Conservation (phyloP, 2,113 vertebrate species). For the Turnix velox region DNA sequence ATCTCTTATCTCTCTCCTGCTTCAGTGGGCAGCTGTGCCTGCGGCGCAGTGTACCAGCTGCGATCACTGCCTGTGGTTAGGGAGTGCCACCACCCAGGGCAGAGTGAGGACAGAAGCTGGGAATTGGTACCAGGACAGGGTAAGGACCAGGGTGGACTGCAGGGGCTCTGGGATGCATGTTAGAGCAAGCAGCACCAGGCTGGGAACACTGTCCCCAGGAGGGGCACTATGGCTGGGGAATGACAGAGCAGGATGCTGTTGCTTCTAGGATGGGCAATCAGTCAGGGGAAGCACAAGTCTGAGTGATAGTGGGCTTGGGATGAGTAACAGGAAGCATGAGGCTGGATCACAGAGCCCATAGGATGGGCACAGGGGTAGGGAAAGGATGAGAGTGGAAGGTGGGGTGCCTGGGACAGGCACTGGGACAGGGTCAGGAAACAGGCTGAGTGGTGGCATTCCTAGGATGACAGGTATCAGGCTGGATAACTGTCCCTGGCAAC, state of each 20-base stretch:
- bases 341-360: accelerated
- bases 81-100: not conserved
- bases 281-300: not conserved
- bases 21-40: not conserved
- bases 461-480: not conserved
- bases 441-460: not conserved
- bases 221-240: not conserved
- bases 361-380: not conserved
- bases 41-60: not conserved
- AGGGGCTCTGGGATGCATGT: accelerated
- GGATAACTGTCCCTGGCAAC: accelerated
- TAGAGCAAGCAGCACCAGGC: not conserved
- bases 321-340: not conserved
- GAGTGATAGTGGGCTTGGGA: not conserved
- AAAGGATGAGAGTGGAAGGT: not conserved
- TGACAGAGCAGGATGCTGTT: not conserved
- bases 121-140: not conserved
- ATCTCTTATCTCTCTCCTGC: not conserved
- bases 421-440: not conserved
- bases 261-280: not conserved
- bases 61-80: not conserved
- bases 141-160: not conserved
- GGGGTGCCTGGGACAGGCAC: not conserved
- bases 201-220: not conserved
- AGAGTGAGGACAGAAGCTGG: not conserved